These are phyloP conservation scores for Austrofundulus limnaeus DNA, from an alignment of 2,113 vertebrate species.

Conservation along the genomic window DNA sequence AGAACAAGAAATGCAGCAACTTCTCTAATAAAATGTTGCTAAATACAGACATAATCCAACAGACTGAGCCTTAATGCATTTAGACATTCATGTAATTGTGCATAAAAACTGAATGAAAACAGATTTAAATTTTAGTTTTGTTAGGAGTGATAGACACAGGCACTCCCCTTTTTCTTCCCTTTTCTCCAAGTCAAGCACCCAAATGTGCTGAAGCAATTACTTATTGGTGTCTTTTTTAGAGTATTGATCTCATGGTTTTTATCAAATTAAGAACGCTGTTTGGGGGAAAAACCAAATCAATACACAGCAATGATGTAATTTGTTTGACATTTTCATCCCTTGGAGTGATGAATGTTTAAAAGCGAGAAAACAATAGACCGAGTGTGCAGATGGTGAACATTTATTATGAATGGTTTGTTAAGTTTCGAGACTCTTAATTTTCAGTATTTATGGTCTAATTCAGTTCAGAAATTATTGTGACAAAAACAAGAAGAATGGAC, in stretches of 20 bases:
- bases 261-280: constrained; percentile 70
- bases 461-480: constrained; percentile 14
- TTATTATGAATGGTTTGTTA: constrained; percentile 17
- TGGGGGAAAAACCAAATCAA: constrained; percentile 59
- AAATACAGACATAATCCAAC: constrained; percentile 39
- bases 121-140: background rate
- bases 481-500: constrained; percentile 13
- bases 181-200: constrained; percentile 47
- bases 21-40: constrained; percentile 49
- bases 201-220: constrained; percentile 53
- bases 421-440: constrained; percentile 15
- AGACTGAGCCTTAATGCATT: background rate
- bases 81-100: background rate
- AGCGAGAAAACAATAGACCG: constrained; percentile 47
- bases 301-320: constrained; percentile 68
- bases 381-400: constrained; percentile 31
- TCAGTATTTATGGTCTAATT: background rate
- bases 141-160: background rate
- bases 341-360: constrained; percentile 61
- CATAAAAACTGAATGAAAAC: background rate
- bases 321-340: constrained; percentile 71
- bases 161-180: background rate
- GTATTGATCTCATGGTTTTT: constrained; percentile 72
- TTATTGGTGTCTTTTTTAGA: constrained; percentile 70
- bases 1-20: constrained; percentile 32